Base-by-base conservation (phyloP, 2,797 vertebrate genomes). In the Adrianichthys oophorus region DNA sequence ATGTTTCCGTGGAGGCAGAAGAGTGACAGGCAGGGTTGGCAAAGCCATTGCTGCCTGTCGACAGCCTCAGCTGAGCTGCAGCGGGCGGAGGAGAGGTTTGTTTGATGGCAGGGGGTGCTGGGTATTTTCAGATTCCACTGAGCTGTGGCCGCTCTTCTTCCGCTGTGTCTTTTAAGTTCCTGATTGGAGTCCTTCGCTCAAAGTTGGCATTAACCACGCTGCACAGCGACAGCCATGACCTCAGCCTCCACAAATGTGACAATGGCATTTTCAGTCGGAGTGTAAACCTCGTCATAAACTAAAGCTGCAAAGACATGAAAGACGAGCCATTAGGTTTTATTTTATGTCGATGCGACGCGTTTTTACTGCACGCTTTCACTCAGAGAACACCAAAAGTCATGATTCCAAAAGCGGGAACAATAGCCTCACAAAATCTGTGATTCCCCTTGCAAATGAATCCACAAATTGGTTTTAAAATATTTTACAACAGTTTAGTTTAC, bases 261-360 rank as follows among this genome's bases (percentile, higher is more conserved):
- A 89, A 82, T 86, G 85, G 82, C 79, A 86, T 89, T 90, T 87
- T 90, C 84, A 85, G 87, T 69, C 72, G 40, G 48, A 67, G 73
- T n/a, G 42, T 79, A 77, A 87, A 82, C 59, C 62, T 77, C 29
- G 62, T 84, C 73, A 84, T 84, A 88, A 88, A 85, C 72, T 50
- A 21, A 68, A 76, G 78, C 73, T 82, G 75, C 72, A 68, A 72
- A 62, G 59, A 87, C 85, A 86, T 87, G 72, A 82, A 87, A 88
- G 84, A 52, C 69, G 63, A 72, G 29, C 17, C 80, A 73, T 85
- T 86, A 76, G 80, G 70, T 85, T 87, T 88, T 80, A 75, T 84
- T 84, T 85, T 56, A 50, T 71, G 82, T 82, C 40, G 80, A 79
- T 84, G 67, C 70, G 78, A 83, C 83, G 78, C 56, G 56, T 66